Evolutionary conservation across 2,113 vertebrate species (phyloP).

Genomic region (Diadophis punctatus): DNA sequence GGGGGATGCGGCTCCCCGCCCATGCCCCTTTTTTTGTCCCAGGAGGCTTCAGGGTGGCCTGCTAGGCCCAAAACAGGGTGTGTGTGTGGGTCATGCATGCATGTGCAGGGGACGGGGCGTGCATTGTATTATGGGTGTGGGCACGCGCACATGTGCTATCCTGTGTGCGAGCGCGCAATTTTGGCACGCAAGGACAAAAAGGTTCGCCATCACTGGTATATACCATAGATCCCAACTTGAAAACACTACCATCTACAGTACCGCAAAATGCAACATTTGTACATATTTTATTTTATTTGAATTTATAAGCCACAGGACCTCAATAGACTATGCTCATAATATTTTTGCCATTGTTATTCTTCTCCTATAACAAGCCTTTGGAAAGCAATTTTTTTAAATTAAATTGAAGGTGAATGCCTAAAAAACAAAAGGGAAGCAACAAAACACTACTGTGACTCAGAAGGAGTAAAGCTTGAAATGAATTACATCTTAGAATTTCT

Average conservation of each 20-base stretch:
- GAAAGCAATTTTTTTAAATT: not conserved
- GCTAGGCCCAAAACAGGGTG: too few relatives aligned
- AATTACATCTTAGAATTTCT: not conserved
- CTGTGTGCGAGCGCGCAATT: too few relatives aligned
- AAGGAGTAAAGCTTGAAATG: not conserved
- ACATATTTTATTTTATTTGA: not conserved
- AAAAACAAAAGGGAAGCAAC: not conserved
- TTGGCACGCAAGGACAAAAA: too few relatives aligned
- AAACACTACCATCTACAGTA: not conserved
- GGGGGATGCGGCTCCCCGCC: too few relatives aligned
- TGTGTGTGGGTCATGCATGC: too few relatives aligned
- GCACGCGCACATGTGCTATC: too few relatives aligned
- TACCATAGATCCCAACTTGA: too few relatives aligned
- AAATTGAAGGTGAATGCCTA: not conserved
- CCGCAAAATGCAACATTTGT: not conserved
- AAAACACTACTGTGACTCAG: not conserved
- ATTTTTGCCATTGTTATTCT: not conserved
- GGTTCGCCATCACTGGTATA: too few relatives aligned
- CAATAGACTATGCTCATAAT: not conserved
- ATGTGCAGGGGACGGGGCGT: too few relatives aligned
- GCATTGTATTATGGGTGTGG: too few relatives aligned
- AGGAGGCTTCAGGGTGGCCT: too few relatives aligned
- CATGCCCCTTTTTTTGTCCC: too few relatives aligned
- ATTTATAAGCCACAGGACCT: not conserved
- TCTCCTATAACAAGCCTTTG: not conserved